Evolutionary conservation across 2,797 vertebrate species (phyloP), one percentile per base, ranked within the genome.

Genomic region (Rhinatrema bivittatum): DNA sequence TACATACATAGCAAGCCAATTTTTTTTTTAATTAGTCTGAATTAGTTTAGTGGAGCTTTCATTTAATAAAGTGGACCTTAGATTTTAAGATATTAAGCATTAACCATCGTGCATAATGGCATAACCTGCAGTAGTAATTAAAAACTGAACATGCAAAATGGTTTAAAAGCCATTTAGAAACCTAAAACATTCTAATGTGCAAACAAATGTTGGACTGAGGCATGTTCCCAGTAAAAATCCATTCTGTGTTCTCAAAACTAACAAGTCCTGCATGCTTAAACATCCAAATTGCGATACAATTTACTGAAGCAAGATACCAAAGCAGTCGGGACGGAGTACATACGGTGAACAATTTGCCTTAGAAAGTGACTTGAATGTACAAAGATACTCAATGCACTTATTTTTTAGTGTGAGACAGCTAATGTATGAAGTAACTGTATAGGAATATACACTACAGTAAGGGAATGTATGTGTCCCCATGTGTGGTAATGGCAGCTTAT

Each of bases 311-410:
- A 81, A 79, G 74, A 88, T 80, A 90, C 87, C 85, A 91, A 93
- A 91, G 85, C 73, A 22, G 68, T 71, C 14, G 50, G 76, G n/a
- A n/a, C n/a, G n/a, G 74, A 85, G 65, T 77, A 78, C 57, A 73
- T 54, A 65, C 6, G 58, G 76, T 82, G 84, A 85, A 81, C 60
- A 78, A 66, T 75, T 77, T 84, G 82, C 86, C 86, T 90, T 91
- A 89, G 85, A 76, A 86, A 79, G 82, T 81, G 70, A 87, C 80
- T 79, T 94, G 92, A 97, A 97, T 97, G 92, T 96, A 87, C 75
- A 92, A 85, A 84, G 75, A 79, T 77, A 81, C 74, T 70, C 70
- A 74, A 82, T 84, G 78, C 76, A 89, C 84, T 88, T 87, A 83
- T 78, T 82, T 84, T 84, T 78, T 78, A 79, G 77, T 57, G 66